These are phyloP conservation scores for Neolamprologus kungweensis DNA, from an alignment of 2,113 vertebrate species.

Conservation along the genomic window DNA sequence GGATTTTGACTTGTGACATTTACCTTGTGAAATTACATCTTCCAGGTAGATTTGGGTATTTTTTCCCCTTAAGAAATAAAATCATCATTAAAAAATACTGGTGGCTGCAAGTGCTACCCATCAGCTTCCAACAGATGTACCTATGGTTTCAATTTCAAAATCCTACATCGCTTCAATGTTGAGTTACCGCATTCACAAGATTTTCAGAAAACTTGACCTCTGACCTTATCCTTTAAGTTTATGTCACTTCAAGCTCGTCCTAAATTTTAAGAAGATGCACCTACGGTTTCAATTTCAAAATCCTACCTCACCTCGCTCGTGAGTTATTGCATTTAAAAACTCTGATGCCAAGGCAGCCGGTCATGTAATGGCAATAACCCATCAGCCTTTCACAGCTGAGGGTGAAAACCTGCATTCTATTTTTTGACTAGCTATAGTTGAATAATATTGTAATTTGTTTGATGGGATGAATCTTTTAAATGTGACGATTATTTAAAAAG, in stretches of 20 bases:
- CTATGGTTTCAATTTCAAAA: background rate
- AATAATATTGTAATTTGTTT: background rate
- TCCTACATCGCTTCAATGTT: background rate
- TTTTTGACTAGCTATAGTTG: background rate
- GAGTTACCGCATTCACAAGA: background rate
- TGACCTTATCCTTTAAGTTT: background rate
- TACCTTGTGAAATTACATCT: background rate
- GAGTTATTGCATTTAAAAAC: background rate
- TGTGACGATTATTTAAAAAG: background rate
- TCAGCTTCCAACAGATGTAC: background rate
- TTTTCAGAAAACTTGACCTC: background rate
- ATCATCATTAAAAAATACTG: background rate
- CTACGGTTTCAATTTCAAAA: background rate
- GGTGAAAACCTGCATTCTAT: background rate
- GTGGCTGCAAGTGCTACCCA: background rate
- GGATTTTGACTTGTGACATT: background rate
- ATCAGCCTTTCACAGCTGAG: background rate
- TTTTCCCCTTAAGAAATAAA: background rate
- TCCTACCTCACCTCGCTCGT: background rate
- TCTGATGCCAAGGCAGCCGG: background rate
- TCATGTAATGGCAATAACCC: background rate
- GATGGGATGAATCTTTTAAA: background rate
- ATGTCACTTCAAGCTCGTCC: background rate
- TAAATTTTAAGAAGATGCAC: background rate
- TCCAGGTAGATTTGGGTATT: background rate